Percentiles rank a stretch among this genome's conserved stretches.
Evolutionary conservation across 1,140 invertebrate species (phyloP).

Genomic region (Aphidius gifuensis): DNA sequence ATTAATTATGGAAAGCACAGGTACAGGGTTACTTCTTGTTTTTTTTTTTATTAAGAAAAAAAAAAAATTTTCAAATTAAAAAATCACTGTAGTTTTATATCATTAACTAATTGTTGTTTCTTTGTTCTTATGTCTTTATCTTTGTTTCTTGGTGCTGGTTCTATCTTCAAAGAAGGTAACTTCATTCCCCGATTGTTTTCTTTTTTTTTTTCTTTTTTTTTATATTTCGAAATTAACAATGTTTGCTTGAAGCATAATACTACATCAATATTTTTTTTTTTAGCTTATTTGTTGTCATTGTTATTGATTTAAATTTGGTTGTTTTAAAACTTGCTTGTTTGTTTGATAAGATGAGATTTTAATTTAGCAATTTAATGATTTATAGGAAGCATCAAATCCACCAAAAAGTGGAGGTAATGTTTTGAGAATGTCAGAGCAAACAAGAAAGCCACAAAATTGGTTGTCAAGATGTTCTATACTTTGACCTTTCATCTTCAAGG

Average conservation of each 20-base stretch:
- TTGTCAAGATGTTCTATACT: slow-evolving; percentile 71
- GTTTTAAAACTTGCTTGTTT: too few species aligned
- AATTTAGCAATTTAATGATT: slow-evolving; percentile 29
- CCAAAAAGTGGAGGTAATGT: slow-evolving; percentile 69
- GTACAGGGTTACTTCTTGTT: too few species aligned
- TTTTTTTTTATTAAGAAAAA: too few species aligned
- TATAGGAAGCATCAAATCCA: slow-evolving; percentile 77
- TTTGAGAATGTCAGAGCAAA: slow-evolving; percentile 67
- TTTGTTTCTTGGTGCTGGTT: slow-evolving; percentile 51
- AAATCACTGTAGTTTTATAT: too few species aligned
- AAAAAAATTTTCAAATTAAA: too few species aligned
- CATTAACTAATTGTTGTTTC: slow-evolving; percentile 34
- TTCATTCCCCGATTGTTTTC: slow-evolving; percentile 35
- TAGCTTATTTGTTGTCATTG: too few species aligned
- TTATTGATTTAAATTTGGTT: too few species aligned
- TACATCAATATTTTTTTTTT: too few species aligned
- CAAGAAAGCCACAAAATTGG: slow-evolving; percentile 71
- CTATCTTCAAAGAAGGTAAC: slow-evolving; percentile 56
- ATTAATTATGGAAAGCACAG: too few species aligned
- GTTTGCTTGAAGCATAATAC: too few species aligned
- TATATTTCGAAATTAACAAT: not conserved
- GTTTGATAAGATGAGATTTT: not conserved
- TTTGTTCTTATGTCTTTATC: slow-evolving; percentile 53
- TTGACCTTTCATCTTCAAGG: slow-evolving; percentile 58
- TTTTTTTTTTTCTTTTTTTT: slow-evolving; percentile 23